These are phyloP conservation scores for Tangara arthus DNA, from an alignment of 2,797 vertebrate genomes.

Conservation along the genomic window DNA sequence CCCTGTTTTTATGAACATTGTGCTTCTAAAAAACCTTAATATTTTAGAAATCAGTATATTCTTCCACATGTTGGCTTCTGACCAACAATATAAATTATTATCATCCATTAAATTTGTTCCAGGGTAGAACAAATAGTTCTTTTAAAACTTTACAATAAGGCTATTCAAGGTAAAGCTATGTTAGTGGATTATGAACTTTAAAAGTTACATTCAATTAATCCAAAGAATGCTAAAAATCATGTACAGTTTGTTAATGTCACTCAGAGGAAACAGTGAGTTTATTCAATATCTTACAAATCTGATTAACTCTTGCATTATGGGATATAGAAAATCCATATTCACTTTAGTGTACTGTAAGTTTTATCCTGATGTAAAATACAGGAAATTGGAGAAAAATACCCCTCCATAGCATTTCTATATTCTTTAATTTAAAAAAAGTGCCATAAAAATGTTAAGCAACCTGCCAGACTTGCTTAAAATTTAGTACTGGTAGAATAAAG, in stretches of 20 bases:
- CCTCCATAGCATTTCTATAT: neutral
- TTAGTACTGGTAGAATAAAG: neutral
- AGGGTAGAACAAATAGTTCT: conserved; percentile 78
- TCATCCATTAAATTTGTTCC: conserved; percentile 79
- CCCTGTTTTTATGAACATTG: conserved; percentile 71
- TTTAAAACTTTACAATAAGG: conserved; percentile 79
- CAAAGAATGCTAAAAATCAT: conserved; percentile 61
- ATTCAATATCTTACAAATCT: conserved; percentile 54
- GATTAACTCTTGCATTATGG: conserved; percentile 55
- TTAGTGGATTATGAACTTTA: conserved; percentile 84
- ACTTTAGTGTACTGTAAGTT: neutral
- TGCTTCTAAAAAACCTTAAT: conserved; percentile 77
- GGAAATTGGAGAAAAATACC: conserved; percentile 1
- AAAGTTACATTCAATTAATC: conserved; percentile 83
- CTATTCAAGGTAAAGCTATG: conserved; percentile 86
- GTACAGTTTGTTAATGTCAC: conserved; percentile 52
- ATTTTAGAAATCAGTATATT: conserved; percentile 82
- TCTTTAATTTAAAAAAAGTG: neutral
- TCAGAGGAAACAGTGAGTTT: conserved; percentile 40
- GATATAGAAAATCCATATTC: conserved; percentile 41
- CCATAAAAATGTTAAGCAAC: neutral
- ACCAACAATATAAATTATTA: conserved; percentile 78
- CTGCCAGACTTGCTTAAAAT: neutral
- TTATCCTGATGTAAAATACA: neutral
- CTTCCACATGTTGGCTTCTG: conserved; percentile 73